Percentiles rank a stretch among this genome's conserved stretches.
These are phyloP conservation scores for Gobiocypris rarus DNA, from an alignment of 2,113 vertebrate species.

Conservation along the genomic window DNA sequence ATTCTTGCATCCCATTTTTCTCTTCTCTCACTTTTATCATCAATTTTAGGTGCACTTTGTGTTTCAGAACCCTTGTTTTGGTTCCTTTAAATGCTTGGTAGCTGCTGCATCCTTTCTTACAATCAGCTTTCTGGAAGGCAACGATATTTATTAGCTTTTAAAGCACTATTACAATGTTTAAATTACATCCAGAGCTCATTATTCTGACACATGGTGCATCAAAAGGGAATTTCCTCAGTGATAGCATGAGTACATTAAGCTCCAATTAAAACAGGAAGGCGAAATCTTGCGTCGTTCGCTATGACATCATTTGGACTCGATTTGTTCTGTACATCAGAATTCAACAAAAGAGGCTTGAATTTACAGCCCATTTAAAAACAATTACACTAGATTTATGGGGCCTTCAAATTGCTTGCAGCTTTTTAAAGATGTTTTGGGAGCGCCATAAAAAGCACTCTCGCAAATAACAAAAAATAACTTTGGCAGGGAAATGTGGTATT, in stretches of 20 bases:
- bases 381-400: constrained; percentile 57
- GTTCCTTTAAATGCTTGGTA: neutral
- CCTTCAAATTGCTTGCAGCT: constrained; percentile 57
- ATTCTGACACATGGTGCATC: constrained; percentile 42
- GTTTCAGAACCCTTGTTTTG: neutral
- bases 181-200: constrained; percentile 53
- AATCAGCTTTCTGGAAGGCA: constrained; percentile 10
- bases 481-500: constrained; percentile 14
- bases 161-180: constrained; percentile 34
- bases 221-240: constrained; percentile 8
- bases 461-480: constrained; percentile 54
- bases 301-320: constrained; percentile 27
- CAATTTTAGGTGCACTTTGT: neutral
- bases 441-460: constrained; percentile 49
- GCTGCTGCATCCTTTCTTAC: neutral
- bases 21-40: neutral
- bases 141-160: constrained; percentile 19
- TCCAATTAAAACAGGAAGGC: constrained; percentile 47
- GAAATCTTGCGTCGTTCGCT: constrained; percentile 11
- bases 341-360: constrained; percentile 48
- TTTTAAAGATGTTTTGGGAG: constrained; percentile 47
- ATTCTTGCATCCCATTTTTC: neutral
- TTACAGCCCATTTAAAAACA: constrained; percentile 57
- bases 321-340: constrained; percentile 25
- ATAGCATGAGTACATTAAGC: constrained; percentile 35